Evolutionary conservation across 2,113 vertebrate species (phyloP).

Genomic region (Bagarius yarrelli): DNA sequence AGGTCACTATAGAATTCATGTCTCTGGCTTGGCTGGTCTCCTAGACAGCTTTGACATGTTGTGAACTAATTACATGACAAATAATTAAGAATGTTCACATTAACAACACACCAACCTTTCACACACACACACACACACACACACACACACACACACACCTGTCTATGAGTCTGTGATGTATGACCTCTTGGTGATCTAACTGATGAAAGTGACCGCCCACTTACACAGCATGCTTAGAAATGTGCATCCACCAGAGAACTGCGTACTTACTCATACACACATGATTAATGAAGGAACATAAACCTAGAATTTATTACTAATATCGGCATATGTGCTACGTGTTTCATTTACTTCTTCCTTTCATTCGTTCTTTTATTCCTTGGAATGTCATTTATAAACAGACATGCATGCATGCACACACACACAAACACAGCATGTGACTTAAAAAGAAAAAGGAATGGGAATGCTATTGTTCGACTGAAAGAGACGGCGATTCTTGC

Average conservation of each 20-base stretch:
- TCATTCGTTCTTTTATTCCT: conserved; percentile 31
- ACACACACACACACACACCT: conserved; percentile 68
- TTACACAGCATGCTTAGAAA: conserved; percentile 18
- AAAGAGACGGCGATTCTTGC: conserved; percentile 79
- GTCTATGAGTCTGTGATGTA: conserved; percentile 81
- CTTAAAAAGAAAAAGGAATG: conserved; percentile 69
- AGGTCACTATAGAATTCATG: conserved; percentile 69
- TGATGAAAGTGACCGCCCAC: conserved; percentile 79
- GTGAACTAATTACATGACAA: conserved; percentile 90
- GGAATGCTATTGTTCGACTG: conserved; percentile 71
- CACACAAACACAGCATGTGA: conserved; percentile 61
- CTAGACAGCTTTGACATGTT: conserved; percentile 85
- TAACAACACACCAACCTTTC: conserved; percentile 26
- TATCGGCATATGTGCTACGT: conserved; percentile 11
- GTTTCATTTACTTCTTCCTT: conserved; percentile 34
- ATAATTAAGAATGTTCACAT: conserved; percentile 92
- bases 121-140: conserved; percentile 29
- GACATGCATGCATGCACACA: conserved; percentile 22
- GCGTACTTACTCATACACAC: conserved; percentile 23
- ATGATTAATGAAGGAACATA: conserved; percentile 2
- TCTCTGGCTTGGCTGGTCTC: conserved; percentile 69
- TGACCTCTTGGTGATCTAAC: conserved; percentile 83
- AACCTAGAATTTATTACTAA: conserved; percentile 17
- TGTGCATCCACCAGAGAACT: not conserved
- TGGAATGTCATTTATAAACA: conserved; percentile 42